Percentiles rank a stretch among this genome's conserved stretches.
phyloP scores from a whole-genome alignment of 2,888 invertebrate genomes.

The Pandemis cinnamomeana region DNA sequence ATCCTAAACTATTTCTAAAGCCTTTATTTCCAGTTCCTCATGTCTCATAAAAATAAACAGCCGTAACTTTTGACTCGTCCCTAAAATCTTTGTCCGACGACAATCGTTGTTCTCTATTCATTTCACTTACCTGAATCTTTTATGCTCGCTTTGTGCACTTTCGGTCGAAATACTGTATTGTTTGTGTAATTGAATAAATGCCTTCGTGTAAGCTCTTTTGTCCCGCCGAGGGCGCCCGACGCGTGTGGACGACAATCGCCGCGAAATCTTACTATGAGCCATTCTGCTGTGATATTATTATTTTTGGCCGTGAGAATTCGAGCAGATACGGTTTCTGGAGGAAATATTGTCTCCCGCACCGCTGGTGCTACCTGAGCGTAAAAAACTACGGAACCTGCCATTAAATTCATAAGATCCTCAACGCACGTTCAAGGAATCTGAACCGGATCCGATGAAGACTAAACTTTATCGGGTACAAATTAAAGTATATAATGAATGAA shows the following conservation, averaged over 20 bases:
- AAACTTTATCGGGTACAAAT: conserved; percentile 68
- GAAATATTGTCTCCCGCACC: conserved; percentile 47
- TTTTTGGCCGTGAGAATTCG: conserved; percentile 46
- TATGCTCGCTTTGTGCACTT: conserved; percentile 74
- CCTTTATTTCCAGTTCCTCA: conserved; percentile 54
- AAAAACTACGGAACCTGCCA: conserved; percentile 70
- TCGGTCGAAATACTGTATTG: conserved; percentile 75
- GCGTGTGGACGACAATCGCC: conserved; percentile 52
- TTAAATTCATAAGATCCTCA: conserved; percentile 63
- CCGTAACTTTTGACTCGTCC: conserved; percentile 79
- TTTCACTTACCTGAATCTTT: conserved; percentile 72
- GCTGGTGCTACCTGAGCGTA: conserved; percentile 64
- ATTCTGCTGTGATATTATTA: conserved; percentile 53
- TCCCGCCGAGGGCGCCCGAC: conserved; percentile 48
- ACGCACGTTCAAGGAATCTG: conserved; percentile 45
- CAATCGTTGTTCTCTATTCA: conserved; percentile 77
- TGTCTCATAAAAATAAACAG: conserved; percentile 71
- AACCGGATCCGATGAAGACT: conserved; percentile 58
- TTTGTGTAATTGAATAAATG: conserved; percentile 83
- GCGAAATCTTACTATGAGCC: conserved; percentile 49
- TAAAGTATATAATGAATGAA: conserved; percentile 68
- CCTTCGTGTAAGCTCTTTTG: conserved; percentile 67
- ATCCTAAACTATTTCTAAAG: conserved; percentile 57
- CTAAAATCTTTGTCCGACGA: conserved; percentile 70
- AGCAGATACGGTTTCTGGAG: conserved; percentile 44